Base-by-base conservation (phyloP, 2,797 vertebrate genomes). In the Huso huso region DNA sequence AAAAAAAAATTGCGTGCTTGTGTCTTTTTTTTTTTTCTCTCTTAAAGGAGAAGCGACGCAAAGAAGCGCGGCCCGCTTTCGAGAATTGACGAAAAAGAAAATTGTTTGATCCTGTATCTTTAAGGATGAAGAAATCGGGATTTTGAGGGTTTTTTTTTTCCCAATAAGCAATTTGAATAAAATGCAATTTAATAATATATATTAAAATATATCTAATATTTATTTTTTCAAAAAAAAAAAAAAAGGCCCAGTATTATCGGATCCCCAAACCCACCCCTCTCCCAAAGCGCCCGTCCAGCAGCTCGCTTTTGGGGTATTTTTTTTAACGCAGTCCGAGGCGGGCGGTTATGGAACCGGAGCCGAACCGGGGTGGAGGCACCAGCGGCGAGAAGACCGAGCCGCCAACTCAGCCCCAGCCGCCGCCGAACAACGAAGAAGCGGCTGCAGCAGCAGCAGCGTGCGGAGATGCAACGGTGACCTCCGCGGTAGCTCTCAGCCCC, bases 41-140 rank as follows among this genome's bases (percentile, higher is more conserved):
- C 83, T 91, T 91, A 91, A 91, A 91, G 90, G 90, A 91, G 89
- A 91, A 89, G 90, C 88, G 81, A 89, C 87, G 90, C 51, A 65
- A 89, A 89, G 86, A 80, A 75, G 76, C 76, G 81, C 79, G 82
- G 77, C 86, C 84, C 84, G 82, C 50, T 55, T 55, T 61, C 71
- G 77, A 79, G 65, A 72, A 75, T 69, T 51, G 67, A 71, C 82
- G 80, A 75, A 72, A 68, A 70, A 74, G 77, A 8, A 72, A 78
- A 76, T 76, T 81, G 77, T 79, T 83, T 83, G 82, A 84, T 87
- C 83, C 90, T 91, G 88, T 87, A 82, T 86, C 90, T 91, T 91
- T 91, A 91, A 91, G 89, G 89, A 10, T 62, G 13, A 81, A 61
- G 77, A 74, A 70, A 83, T 88, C 81, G 78, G 73, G 78, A 84